phyloP scores from a whole-genome alignment of 2,113 vertebrate species.

The Myanophis thanlyinensis region DNA sequence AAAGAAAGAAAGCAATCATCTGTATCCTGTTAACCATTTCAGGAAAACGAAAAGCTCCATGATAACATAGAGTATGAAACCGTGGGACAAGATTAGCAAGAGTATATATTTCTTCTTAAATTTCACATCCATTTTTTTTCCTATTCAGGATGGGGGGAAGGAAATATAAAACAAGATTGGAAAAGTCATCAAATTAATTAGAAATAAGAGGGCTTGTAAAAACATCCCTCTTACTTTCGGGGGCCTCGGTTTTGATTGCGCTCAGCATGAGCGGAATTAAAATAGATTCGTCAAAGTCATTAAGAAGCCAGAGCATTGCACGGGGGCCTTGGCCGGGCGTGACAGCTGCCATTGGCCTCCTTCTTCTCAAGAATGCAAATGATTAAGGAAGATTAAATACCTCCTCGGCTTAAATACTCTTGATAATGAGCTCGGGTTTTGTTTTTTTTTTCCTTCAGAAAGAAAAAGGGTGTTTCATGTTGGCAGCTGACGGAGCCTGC shows the following conservation, averaged over 20 bases:
- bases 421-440: slow-evolving; percentile 72
- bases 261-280: slow-evolving; percentile 1
- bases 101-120: rapidly evolving
- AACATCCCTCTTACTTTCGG: background rate
- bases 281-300: slow-evolving; percentile 27
- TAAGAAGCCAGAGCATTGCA: background rate
- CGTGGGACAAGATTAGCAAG: background rate
- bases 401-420: slow-evolving; percentile 67
- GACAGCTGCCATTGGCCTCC: slow-evolving; percentile 41
- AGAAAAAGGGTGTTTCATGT: slow-evolving; percentile 64
- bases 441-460: slow-evolving; percentile 63
- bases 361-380: slow-evolving; percentile 64
- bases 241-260: slow-evolving; percentile 31
- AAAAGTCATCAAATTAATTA: slow-evolving; percentile 10
- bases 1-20: background rate
- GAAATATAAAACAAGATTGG: background rate
- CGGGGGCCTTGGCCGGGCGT: slow-evolving; percentile 23
- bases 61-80: background rate
- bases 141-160: background rate
- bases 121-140: background rate
- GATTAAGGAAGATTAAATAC: slow-evolving; percentile 68
- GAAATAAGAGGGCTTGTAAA: slow-evolving; percentile 16
- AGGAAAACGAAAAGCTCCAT: background rate
- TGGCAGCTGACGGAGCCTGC: slow-evolving; percentile 62
- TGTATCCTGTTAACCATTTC: rapidly evolving